A percentile compares a stretch with the other conserved stretches of the same genome.
Evolutionary conservation across 2,888 invertebrate genomes (phyloP).

Genomic region (Xestia c-nigrum): DNA sequence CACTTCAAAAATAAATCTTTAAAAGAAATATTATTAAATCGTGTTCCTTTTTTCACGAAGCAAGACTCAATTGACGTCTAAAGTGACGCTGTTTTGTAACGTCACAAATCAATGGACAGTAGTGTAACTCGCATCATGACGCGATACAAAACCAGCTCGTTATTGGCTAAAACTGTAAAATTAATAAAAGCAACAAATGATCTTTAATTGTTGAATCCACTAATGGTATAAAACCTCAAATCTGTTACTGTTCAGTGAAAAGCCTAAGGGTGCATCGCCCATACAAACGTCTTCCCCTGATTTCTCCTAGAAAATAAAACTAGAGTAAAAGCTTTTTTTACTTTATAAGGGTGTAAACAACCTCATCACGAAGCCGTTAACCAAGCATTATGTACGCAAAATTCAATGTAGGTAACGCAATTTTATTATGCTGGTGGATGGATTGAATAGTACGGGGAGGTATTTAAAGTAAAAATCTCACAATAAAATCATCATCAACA

Average conservation of each 20-base stretch:
- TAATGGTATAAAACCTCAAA: not conserved
- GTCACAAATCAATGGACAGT: not conserved
- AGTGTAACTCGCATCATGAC: not conserved
- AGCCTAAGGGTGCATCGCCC: not conserved
- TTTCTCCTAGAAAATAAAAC: not conserved
- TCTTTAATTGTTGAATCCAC: not conserved
- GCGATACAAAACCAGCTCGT: not conserved
- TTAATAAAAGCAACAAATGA: not conserved
- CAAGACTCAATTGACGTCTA: not conserved
- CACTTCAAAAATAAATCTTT: too few species aligned
- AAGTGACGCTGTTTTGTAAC: not conserved
- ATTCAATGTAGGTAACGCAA: too few species aligned
- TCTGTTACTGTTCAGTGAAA: not conserved
- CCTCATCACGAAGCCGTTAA: too few species aligned
- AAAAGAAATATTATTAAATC: not conserved
- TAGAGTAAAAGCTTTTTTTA: too few species aligned
- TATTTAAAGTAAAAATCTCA: too few species aligned
- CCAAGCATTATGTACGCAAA: too few species aligned
- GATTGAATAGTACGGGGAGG: too few species aligned
- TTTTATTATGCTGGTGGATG: too few species aligned
- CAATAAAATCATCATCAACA: too few species aligned
- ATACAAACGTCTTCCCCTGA: not conserved
- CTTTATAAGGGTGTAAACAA: too few species aligned
- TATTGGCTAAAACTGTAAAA: not conserved
- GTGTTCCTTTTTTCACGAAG: not conserved